phyloP scores from a whole-genome alignment of 1,140 invertebrate genomes.

The Drosophila sulfurigaster region DNA sequence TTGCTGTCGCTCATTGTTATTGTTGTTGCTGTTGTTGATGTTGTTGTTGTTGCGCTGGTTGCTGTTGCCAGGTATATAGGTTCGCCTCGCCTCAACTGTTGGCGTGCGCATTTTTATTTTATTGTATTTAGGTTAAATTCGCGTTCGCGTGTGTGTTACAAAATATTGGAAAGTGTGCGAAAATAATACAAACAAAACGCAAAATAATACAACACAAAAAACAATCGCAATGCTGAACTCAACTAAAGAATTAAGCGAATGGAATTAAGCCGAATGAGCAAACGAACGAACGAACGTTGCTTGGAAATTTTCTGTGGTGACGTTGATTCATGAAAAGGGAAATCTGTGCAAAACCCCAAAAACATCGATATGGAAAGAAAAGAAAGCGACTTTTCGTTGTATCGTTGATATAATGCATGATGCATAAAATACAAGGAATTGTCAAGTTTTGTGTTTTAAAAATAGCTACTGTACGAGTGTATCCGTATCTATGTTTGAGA shows the following conservation, averaged over 20 bases:
- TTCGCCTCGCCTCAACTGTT: slow-evolving; percentile 37
- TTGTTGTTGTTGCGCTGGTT: slow-evolving; percentile 23
- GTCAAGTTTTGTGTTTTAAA: slow-evolving; percentile 34
- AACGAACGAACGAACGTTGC: neutral
- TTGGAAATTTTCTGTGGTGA: slow-evolving; percentile 54
- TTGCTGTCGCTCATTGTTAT: slow-evolving; percentile 1
- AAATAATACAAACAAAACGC: slow-evolving; percentile 50
- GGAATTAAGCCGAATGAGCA: too few relatives aligned
- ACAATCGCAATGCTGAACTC: slow-evolving; percentile 31
- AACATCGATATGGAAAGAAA: slow-evolving; percentile 59
- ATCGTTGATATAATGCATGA: slow-evolving; percentile 5
- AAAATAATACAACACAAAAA: slow-evolving; percentile 54
- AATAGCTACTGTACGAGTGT: slow-evolving; percentile 25
- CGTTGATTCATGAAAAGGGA: slow-evolving; percentile 62
- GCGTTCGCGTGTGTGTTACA: slow-evolving; percentile 71
- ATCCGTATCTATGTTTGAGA: slow-evolving; percentile 15
- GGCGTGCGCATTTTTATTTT: slow-evolving; percentile 46
- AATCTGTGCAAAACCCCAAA: slow-evolving; percentile 60
- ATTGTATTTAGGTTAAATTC: slow-evolving; percentile 79
- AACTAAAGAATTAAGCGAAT: slow-evolving; percentile 12
- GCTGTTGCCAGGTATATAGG: slow-evolving; percentile 57
- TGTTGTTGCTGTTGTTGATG: slow-evolving; percentile 39
- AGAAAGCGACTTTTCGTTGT: slow-evolving; percentile 71
- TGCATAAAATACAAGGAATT: slow-evolving; percentile 6
- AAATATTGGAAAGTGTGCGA: slow-evolving; percentile 80